Percentiles rank a stretch among this genome's conserved stretches.
These are phyloP conservation scores for Ceratotherium simum DNA, from an alignment of 2,113 vertebrate genomes.

Conservation along the genomic window DNA sequence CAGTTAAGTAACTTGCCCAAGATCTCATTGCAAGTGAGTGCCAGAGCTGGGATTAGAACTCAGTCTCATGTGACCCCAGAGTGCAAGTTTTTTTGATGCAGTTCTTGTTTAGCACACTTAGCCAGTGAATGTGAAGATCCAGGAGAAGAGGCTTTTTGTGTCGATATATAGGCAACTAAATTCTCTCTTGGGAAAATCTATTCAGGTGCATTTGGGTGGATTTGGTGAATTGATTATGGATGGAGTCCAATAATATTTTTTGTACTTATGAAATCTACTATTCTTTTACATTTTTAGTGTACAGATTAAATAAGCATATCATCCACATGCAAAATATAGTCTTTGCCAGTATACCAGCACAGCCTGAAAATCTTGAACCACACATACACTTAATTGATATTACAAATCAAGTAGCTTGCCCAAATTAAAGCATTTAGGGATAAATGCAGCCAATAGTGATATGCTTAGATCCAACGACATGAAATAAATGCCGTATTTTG, in stretches of 20 bases:
- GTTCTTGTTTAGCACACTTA: background rate
- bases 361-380: background rate
- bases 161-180: background rate
- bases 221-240: background rate
- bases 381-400: background rate
- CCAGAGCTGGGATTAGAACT: background rate
- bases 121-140: background rate
- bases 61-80: background rate
- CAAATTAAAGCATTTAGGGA: background rate
- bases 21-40: background rate
- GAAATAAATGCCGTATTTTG: background rate
- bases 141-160: background rate
- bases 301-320: background rate
- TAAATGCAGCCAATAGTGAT: background rate
- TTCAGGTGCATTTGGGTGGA: background rate
- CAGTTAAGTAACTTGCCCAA: background rate
- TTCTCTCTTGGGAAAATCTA: background rate
- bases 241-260: background rate
- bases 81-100: too few species aligned
- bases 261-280: background rate
- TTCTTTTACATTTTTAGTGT: background rate
- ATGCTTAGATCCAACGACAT: background rate
- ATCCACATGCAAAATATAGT: background rate
- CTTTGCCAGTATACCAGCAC: background rate
- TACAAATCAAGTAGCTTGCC: background rate